A percentile compares a stretch with the other conserved stretches of the same genome.
These are phyloP conservation scores for Morpho helenor DNA, from an alignment of 2,888 invertebrate genomes.

Conservation along the genomic window DNA sequence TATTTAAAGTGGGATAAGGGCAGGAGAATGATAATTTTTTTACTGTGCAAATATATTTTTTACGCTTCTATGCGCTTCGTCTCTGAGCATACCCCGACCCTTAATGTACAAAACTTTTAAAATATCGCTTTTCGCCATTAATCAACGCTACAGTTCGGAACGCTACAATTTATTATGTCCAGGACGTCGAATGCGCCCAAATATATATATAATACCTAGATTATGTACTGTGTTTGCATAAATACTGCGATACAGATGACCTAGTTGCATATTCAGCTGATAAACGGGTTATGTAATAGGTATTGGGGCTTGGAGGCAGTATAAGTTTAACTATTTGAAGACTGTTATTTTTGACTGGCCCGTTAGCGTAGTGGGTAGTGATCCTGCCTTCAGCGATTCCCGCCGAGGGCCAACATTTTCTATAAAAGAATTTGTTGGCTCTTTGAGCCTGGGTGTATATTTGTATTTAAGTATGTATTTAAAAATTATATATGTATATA, in stretches of 20 bases:
- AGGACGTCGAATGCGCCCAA: slow-evolving; percentile 6
- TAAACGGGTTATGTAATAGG: slow-evolving; percentile 3
- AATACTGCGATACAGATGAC: slow-evolving; percentile 7
- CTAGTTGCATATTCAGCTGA: slow-evolving; percentile 4
- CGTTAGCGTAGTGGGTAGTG: no score
- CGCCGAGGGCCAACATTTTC: no score
- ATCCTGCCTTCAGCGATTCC: no score
- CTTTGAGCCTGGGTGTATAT: no score
- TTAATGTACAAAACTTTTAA: not conserved
- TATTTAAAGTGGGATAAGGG: no score
- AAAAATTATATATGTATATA: no score
- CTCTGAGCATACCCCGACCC: no score
- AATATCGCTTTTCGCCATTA: slow-evolving; percentile 15
- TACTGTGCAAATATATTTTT: no score
- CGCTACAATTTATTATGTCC: slow-evolving; percentile 15
- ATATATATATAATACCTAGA: slow-evolving; percentile 8
- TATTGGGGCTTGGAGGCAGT: not conserved
- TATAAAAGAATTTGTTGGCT: no score
- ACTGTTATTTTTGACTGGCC: no score
- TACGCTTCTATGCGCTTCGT: not conserved
- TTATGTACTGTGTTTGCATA: slow-evolving; percentile 9
- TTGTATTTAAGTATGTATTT: no score
- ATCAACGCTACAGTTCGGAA: slow-evolving; percentile 14
- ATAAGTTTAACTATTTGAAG: not conserved
- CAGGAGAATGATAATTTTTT: no score